These are phyloP conservation scores for Forbesichthys agassizii DNA, from an alignment of 2,113 vertebrate genomes.

Conservation along the genomic window DNA sequence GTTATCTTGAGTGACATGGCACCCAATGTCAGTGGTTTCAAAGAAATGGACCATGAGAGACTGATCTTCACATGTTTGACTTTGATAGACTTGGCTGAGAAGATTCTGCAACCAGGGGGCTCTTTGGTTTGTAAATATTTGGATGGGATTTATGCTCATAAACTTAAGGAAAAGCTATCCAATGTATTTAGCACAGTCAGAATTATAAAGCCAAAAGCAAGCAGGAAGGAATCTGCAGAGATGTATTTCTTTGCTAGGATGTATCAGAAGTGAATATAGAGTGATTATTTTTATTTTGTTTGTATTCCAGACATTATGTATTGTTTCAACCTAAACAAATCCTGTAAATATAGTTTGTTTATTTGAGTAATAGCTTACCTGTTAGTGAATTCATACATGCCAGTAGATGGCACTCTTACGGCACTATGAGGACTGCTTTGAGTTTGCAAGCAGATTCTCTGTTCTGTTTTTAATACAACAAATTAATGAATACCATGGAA, in stretches of 20 bases:
- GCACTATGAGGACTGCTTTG: conserved; percentile 18
- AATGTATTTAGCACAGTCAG: conserved; percentile 76
- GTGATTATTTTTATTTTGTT: background rate
- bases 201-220: conserved; percentile 86
- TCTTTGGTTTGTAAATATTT: conserved; percentile 90
- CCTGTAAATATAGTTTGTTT: background rate
- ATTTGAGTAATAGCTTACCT: conserved; percentile 1
- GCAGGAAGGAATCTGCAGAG: conserved; percentile 90
- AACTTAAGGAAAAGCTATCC: conserved; percentile 77
- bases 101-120: conserved; percentile 78
- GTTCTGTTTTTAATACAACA: conserved; percentile 18
- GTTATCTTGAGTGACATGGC: conserved; percentile 95
- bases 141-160: conserved; percentile 79
- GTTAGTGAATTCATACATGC: conserved; percentile 1
- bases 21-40: conserved; percentile 89
- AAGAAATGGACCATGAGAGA: conserved; percentile 87
- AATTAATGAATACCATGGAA: conserved; percentile 12
- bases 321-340: background rate
- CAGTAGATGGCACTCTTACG: conserved; percentile 78
- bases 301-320: no score
- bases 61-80: conserved; percentile 81
- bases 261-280: conserved; percentile 62
- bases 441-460: conserved; percentile 13
- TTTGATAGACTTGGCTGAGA: conserved; percentile 78
- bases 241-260: conserved; percentile 83